Percentiles rank a stretch among this genome's conserved stretches.
phyloP scores from a whole-genome alignment of 2,113 vertebrate species.

The Narcine bancroftii region DNA sequence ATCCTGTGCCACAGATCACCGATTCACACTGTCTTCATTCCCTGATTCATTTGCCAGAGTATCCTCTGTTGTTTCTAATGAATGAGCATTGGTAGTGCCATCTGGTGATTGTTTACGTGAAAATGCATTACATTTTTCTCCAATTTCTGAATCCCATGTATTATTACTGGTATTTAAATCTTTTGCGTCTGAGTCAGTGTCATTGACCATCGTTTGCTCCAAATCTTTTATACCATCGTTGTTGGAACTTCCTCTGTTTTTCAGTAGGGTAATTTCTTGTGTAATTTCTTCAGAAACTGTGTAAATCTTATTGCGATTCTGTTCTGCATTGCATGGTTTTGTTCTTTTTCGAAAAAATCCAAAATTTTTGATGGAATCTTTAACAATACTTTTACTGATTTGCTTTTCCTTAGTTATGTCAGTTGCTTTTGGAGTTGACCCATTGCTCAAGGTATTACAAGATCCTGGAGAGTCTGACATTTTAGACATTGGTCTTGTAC shows the following conservation, averaged over 20 bases:
- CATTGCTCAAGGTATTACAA: conserved; percentile 55
- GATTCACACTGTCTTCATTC: conserved; percentile 42
- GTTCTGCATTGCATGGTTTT: conserved; percentile 51
- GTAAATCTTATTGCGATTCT: conserved; percentile 63
- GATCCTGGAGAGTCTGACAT: conserved; percentile 44
- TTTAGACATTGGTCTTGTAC: conserved; percentile 55
- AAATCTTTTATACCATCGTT: background rate
- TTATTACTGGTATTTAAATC: background rate
- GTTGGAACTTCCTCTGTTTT: background rate
- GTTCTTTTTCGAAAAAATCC: conserved; percentile 66
- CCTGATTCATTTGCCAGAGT: background rate
- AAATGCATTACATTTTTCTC: background rate
- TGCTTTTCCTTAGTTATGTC: conserved; percentile 57
- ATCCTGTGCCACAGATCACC: conserved; percentile 45
- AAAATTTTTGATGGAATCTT: conserved; percentile 56
- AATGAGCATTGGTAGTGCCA: background rate
- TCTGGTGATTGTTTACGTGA: conserved; percentile 18
- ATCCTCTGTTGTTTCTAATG: background rate
- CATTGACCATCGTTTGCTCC: background rate
- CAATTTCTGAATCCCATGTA: background rate
- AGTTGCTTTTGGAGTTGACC: conserved; percentile 52
- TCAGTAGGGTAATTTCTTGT: conserved; percentile 41
- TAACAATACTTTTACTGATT: conserved; percentile 58
- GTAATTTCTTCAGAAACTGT: conserved; percentile 64
- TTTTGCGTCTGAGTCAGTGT: background rate